A percentile compares a stretch with the other conserved stretches of the same genome.
Conservation (phyloP, 2,797 vertebrate species). For the Botia almorhae region DNA sequence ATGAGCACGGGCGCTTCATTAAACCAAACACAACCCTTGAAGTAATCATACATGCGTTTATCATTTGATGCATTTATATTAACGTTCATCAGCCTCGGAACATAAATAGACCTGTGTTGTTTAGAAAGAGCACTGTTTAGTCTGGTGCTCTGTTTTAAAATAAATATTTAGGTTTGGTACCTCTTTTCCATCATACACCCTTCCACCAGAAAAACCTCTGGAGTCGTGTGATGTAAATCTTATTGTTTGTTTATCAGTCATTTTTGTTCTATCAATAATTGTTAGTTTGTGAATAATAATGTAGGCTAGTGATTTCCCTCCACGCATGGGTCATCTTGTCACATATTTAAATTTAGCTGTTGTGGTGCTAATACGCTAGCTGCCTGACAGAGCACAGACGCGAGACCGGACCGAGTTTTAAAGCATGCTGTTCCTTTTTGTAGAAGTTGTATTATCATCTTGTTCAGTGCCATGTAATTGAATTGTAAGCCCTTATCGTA, state of each 20-base stretch:
- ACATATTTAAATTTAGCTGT: slow-evolving; percentile 57
- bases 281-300: slow-evolving; percentile 26
- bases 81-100: background rate
- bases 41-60: too few species aligned
- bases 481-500: slow-evolving; percentile 53
- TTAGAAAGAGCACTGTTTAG: background rate
- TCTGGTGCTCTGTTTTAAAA: background rate
- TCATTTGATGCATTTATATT: too few species aligned
- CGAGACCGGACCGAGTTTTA: slow-evolving; percentile 40
- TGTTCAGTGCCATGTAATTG: slow-evolving; percentile 56
- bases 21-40: too few species aligned
- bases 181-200: background rate
- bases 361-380: slow-evolving; percentile 57
- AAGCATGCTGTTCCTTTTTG: slow-evolving; percentile 46
- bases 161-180: background rate
- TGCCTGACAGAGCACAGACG: slow-evolving; percentile 12
- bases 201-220: background rate
- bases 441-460: slow-evolving; percentile 60
- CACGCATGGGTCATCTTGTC: slow-evolving; percentile 52
- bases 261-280: slow-evolving; percentile 14
- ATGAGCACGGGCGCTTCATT: background rate
- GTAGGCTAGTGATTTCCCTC: slow-evolving; percentile 20
- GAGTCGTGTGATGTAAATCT: slow-evolving; percentile 21
- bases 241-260: slow-evolving; percentile 48
- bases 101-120: background rate